Base-by-base conservation (phyloP, 2,113 vertebrate species). In the Monopterus albus region DNA sequence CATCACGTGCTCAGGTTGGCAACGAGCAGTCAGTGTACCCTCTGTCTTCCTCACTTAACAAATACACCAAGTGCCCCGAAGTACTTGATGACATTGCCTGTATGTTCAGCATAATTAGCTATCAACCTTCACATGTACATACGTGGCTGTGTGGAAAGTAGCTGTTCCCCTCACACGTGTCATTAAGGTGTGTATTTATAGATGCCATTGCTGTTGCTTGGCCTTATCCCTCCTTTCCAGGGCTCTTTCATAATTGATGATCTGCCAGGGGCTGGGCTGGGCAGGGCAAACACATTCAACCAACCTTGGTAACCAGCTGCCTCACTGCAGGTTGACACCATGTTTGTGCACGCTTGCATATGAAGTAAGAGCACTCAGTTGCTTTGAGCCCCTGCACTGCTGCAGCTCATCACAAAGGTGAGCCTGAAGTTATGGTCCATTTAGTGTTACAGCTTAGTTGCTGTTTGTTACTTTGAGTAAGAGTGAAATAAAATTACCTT, bases 241-340 rank as follows among this genome's bases (percentile, higher is more conserved):
- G 21, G 60, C 72, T 81, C 51, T 40, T 91, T 75, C 80, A 89
- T 91, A 91, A 91, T 93, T 91, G 81, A 92, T 90, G 85, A 85
- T 78, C 75, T 73, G 60, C 83, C 83, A 76, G 57, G 59, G 78
- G 86, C 82, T 66, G 75, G 55, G 56, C 55, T 50, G 51, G 81
- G 72, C 71, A 77, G 18, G 56, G n/a, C 53, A 29, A 36, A n/a
- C 66, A 65, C 25, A 42, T 61, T 35, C 64, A 68, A 26, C 59
- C 66, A 60, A 59, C 74, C 79, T 70, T 63, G 59, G 81, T 82
- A 63, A 76, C 80, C 75, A 75, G 75, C 85, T 75, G 59, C 64
- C 68, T 62, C 33, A 26, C 62, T 78, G 69, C 69, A 64, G 65
- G 72, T 83, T 77, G 53, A 72, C 61, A 77, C 31, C 51, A 53